A percentile compares a stretch with the other conserved stretches of the same genome.
Conservation (phyloP, 2,797 vertebrate genomes). For the Cyclopterus lumpus region DNA sequence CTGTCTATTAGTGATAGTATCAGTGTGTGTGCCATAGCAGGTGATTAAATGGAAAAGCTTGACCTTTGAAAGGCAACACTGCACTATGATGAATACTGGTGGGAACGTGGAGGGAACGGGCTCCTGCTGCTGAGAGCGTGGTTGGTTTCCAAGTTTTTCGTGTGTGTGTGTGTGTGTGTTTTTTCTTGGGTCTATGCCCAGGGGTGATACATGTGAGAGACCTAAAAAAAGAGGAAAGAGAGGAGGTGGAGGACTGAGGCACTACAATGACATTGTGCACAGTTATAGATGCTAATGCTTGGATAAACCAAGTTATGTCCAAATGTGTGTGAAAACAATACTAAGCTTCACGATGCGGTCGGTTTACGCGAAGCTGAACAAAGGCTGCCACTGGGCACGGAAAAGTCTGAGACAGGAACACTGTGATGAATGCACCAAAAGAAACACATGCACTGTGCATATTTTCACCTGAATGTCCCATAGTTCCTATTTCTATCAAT, state of each 20-base stretch:
- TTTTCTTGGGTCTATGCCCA: constrained; percentile 13
- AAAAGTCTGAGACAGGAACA: not conserved
- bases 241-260: constrained; percentile 3
- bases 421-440: not conserved
- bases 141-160: too few relatives aligned
- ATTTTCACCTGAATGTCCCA: not conserved
- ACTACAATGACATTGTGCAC: not conserved
- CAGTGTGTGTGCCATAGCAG: not conserved
- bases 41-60: not conserved
- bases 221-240: constrained; percentile 10
- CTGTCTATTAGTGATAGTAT: not conserved
- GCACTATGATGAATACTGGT: not conserved
- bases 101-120: not conserved
- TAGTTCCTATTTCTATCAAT: not conserved
- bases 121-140: constrained; percentile 8
- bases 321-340: not conserved
- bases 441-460: not conserved
- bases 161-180: not conserved
- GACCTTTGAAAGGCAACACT: constrained; percentile 6
- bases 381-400: not conserved
- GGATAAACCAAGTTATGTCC: not conserved
- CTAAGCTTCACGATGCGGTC: not conserved
- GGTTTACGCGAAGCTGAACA: not conserved
- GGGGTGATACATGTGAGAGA: constrained; percentile 23
- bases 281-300: not conserved